phyloP scores from a whole-genome alignment of 2,113 vertebrate species.

The Oreamnos americanus region DNA sequence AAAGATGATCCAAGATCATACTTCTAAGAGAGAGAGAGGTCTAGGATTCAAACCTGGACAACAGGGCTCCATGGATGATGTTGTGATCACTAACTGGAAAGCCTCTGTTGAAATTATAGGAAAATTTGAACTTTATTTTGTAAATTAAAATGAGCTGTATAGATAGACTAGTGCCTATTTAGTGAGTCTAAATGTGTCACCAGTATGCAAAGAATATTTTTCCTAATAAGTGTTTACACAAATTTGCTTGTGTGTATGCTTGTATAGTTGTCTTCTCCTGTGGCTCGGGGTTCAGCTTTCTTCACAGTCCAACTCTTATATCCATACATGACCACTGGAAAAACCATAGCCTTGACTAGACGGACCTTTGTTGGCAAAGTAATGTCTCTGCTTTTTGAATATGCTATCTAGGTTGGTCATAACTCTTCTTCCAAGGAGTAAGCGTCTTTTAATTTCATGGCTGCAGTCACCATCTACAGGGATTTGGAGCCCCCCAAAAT shows the following conservation, averaged over 20 bases:
- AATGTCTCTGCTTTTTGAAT: too few relatives aligned
- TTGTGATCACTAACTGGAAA: neutral
- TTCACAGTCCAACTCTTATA: too few relatives aligned
- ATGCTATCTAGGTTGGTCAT: too few relatives aligned
- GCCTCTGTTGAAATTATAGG: neutral
- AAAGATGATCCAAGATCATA: neutral
- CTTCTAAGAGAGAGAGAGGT: neutral
- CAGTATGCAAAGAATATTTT: neutral
- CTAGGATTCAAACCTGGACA: neutral
- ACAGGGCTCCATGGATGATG: too few relatives aligned
- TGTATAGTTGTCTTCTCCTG: neutral
- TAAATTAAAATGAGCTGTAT: neutral
- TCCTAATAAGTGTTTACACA: neutral
- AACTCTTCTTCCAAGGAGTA: too few relatives aligned
- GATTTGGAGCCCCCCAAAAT: too few relatives aligned
- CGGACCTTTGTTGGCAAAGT: too few relatives aligned
- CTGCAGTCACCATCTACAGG: too few relatives aligned
- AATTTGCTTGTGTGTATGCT: neutral
- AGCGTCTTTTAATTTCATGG: too few relatives aligned
- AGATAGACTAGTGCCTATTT: neutral
- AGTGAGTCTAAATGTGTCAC: neutral
- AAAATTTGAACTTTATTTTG: neutral
- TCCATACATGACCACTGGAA: too few relatives aligned
- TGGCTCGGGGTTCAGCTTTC: neutral
- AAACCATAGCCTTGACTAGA: too few relatives aligned